These are phyloP conservation scores for Tholera decimalis DNA, from an alignment of 2,888 invertebrate genomes.

Conservation along the genomic window DNA sequence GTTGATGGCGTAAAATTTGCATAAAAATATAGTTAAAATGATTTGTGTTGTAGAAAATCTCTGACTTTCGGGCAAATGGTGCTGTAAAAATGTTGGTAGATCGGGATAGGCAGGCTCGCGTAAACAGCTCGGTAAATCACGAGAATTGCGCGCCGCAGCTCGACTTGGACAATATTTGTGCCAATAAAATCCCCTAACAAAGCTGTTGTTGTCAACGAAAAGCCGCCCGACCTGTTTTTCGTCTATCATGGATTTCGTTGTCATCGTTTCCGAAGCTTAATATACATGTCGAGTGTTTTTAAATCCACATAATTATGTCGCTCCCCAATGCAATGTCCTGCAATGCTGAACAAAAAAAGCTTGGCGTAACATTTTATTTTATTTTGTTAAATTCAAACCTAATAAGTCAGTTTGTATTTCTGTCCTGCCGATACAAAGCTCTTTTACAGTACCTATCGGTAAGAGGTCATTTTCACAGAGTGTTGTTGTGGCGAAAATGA, in stretches of 20 bases:
- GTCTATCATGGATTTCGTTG: slow-evolving; percentile 79
- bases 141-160: slow-evolving; percentile 84
- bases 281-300: slow-evolving; percentile 59
- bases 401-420: slow-evolving; percentile 19
- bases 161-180: slow-evolving; percentile 90
- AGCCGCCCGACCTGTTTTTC: slow-evolving; percentile 87
- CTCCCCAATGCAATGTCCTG: neutral
- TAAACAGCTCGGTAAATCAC: slow-evolving; percentile 90
- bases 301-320: slow-evolving; percentile 39
- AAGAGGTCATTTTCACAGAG: slow-evolving; percentile 23
- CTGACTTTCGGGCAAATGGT: slow-evolving; percentile 81
- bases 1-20: slow-evolving; percentile 72
- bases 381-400: neutral
- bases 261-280: slow-evolving; percentile 73
- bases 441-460: slow-evolving; percentile 14
- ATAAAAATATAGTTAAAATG: slow-evolving; percentile 82
- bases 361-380: neutral
- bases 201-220: slow-evolving; percentile 89
- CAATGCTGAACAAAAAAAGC: slow-evolving; percentile 4
- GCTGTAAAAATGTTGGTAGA: slow-evolving; percentile 85
- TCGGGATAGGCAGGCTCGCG: slow-evolving; percentile 83
- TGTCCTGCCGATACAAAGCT: neutral
- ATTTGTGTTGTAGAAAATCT: slow-evolving; percentile 84
- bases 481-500: slow-evolving; percentile 43
- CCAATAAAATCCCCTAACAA: slow-evolving; percentile 90